These are phyloP conservation scores for Sceloporus tristichus DNA, from an alignment of 2,113 vertebrate genomes.

Conservation along the genomic window DNA sequence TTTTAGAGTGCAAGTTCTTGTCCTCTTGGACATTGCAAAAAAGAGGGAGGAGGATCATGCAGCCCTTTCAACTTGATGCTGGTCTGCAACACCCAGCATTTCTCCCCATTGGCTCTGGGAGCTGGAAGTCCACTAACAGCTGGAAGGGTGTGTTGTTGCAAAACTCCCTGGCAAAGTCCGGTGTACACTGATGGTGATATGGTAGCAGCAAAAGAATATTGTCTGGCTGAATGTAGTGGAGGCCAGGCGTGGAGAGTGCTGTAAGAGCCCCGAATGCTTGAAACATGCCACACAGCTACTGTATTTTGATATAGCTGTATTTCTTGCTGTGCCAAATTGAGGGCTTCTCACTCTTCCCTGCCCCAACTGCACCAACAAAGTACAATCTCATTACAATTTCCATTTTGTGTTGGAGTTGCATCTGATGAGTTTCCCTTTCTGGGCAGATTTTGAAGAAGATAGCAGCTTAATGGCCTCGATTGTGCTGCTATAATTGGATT, in stretches of 20 bases:
- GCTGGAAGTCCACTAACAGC: background rate
- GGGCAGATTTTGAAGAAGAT: constrained; percentile 29
- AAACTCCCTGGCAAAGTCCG: background rate
- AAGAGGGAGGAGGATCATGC: background rate
- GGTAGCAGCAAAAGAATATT: background rate
- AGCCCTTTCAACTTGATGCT: background rate
- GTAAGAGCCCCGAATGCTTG: background rate
- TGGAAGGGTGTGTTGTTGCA: no score
- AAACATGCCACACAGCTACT: background rate
- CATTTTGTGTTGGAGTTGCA: fast-evolving
- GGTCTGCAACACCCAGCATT: background rate
- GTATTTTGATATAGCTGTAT: background rate
- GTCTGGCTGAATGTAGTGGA: background rate
- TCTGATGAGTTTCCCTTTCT: constrained; percentile 19
- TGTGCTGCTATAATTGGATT: constrained; percentile 37
- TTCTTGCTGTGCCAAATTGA: constrained; percentile 4
- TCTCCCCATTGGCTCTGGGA: background rate
- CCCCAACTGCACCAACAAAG: background rate
- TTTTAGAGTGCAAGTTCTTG: no score
- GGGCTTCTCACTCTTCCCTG: background rate
- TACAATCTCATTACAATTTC: constrained; percentile 13
- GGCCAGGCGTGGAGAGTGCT: background rate
- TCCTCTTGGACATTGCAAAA: no score
- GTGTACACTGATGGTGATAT: no score
- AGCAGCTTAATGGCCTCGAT: constrained; percentile 7